These are phyloP conservation scores for Oryzias dopingdopingensis DNA, from an alignment of 2,797 vertebrate species.

Conservation along the genomic window DNA sequence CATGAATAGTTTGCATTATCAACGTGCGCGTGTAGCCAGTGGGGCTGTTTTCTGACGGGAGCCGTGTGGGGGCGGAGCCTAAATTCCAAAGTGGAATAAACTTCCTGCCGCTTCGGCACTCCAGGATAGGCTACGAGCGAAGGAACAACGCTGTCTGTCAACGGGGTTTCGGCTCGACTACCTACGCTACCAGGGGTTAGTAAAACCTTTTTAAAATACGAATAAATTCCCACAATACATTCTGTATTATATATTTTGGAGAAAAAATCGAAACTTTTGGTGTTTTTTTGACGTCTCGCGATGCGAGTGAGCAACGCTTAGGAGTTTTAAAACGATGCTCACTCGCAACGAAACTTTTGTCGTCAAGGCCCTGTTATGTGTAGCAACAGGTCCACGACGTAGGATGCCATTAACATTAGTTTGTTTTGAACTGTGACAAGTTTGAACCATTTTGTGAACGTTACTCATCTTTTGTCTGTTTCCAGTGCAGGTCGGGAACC, in stretches of 20 bases:
- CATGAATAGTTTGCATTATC: not conserved
- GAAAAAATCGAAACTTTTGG: not conserved
- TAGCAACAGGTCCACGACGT: slow-evolving; percentile 71
- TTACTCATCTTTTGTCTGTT: slow-evolving; percentile 11
- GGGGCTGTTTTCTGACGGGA: slow-evolving; percentile 24
- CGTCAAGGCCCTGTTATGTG: slow-evolving; percentile 65
- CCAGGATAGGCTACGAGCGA: slow-evolving; percentile 62
- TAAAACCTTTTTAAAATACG: not conserved
- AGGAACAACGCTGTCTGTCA: slow-evolving; percentile 49
- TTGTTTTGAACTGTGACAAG: not conserved
- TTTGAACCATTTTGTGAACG: not conserved
- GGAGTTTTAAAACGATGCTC: slow-evolving; percentile 62
- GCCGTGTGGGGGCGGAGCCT: slow-evolving; percentile 56
- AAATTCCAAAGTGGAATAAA: slow-evolving; percentile 69
- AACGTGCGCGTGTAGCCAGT: not conserved
- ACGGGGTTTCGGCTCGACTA: slow-evolving; percentile 42
- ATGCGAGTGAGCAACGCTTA: slow-evolving; percentile 1
- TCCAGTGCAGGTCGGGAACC: slow-evolving; percentile 42
- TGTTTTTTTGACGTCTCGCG: not conserved
- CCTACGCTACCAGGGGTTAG: slow-evolving; percentile 42
- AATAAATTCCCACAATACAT: not conserved
- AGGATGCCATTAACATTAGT: not conserved
- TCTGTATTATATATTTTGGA: not conserved
- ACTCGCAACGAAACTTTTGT: slow-evolving; percentile 70
- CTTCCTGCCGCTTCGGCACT: slow-evolving; percentile 70